phyloP scores from a whole-genome alignment of 1,140 invertebrate species.

The Hyposmocoma kahamanoa region DNA sequence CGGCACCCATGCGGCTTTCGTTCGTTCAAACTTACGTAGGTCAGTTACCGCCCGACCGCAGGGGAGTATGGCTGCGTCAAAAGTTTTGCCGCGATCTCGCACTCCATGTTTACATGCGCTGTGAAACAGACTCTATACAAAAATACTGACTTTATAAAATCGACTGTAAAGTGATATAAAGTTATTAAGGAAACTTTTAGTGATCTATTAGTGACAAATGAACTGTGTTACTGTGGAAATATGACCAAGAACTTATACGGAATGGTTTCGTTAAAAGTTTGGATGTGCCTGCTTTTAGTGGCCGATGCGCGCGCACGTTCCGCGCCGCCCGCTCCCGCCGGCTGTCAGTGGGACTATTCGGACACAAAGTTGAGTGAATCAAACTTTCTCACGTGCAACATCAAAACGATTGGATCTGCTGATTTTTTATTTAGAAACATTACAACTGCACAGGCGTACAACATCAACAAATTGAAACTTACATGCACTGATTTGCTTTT shows the following conservation, averaged over 20 bases:
- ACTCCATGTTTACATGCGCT: conserved; percentile 68
- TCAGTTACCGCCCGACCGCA: conserved; percentile 74
- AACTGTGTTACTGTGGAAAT: conserved; percentile 55
- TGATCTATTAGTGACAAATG: conserved; percentile 58
- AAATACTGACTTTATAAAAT: conserved; percentile 41
- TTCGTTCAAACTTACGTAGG: conserved; percentile 74
- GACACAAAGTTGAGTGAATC: conserved; percentile 72
- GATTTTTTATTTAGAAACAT: conserved; percentile 82
- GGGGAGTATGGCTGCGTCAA: conserved; percentile 71
- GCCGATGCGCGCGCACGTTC: conserved; percentile 62
- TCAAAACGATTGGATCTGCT: conserved; percentile 82
- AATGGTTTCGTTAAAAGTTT: conserved; percentile 71
- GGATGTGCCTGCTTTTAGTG: conserved; percentile 60
- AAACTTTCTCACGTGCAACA: conserved; percentile 79
- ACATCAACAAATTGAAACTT: conserved; percentile 80
- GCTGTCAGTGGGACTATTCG: conserved; percentile 80
- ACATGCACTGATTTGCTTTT: conserved; percentile 87
- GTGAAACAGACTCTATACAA: conserved; percentile 46
- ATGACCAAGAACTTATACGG: conserved; percentile 60
- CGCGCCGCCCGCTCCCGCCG: conserved; percentile 75
- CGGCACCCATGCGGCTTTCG: conserved; percentile 69
- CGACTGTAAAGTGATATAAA: conserved; percentile 47
- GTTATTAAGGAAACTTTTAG: conserved; percentile 35
- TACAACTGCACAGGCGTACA: conserved; percentile 78
- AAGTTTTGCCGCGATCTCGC: conserved; percentile 63